Conservation (phyloP, 53 echinoderm and acorn worm genomes). For the Arbacia lixula region DNA sequence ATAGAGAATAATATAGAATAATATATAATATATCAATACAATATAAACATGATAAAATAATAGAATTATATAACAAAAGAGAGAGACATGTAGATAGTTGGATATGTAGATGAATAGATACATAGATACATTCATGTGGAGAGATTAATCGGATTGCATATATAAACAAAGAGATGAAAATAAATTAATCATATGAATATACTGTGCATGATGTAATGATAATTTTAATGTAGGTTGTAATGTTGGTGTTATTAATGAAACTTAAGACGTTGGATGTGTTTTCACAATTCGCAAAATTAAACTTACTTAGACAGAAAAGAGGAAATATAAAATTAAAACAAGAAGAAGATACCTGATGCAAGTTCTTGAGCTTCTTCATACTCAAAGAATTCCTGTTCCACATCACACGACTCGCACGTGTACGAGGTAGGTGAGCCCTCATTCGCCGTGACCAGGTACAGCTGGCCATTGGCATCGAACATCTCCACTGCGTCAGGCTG, state of each 20-base stretch:
- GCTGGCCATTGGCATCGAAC: neutral
- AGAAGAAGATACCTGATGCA: constrained; percentile 44
- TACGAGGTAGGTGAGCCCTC: constrained; percentile 28
- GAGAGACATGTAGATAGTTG: neutral
- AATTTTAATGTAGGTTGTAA: no score
- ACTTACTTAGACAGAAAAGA: no score
- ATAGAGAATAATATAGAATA: no score
- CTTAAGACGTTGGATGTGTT: no score
- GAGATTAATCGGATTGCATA: neutral
- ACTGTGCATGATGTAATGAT: no score
- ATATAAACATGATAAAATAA: neutral
- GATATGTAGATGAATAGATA: neutral
- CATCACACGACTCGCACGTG: constrained; percentile 15
- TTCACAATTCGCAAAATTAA: no score
- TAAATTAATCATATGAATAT: no score
- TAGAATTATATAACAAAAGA: neutral
- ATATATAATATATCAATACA: no score
- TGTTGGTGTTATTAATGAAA: no score
- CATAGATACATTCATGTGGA: neutral
- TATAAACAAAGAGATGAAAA: neutral
- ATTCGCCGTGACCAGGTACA: constrained; percentile 44
- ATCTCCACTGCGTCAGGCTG: constrained; percentile 40
- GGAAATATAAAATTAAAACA: no score
- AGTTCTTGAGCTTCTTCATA: constrained; percentile 27
- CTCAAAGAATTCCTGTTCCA: constrained; percentile 29